These are phyloP conservation scores for Chalcosyrphus nemorum DNA, from an alignment of 2,888 invertebrate genomes.

Conservation along the genomic window DNA sequence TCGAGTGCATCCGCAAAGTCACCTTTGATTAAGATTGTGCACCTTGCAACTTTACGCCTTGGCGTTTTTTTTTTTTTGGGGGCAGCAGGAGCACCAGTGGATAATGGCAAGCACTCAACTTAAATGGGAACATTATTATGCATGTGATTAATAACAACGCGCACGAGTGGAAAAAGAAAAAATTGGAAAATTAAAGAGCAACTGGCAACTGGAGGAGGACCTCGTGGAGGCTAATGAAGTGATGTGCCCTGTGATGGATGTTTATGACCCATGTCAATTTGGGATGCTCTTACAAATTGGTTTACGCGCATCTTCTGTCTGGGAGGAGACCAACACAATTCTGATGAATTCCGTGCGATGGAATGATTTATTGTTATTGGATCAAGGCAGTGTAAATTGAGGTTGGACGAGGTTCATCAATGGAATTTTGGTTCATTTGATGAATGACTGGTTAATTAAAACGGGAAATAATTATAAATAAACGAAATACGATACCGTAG, in stretches of 20 bases:
- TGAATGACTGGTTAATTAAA: background rate
- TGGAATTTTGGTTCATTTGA: background rate
- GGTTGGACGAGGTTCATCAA: background rate
- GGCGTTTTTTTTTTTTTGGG: background rate
- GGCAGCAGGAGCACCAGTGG: background rate
- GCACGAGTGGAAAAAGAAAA: background rate
- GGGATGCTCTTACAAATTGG: conserved; percentile 45
- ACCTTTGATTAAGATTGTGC: conserved; percentile 28
- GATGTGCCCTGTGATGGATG: conserved; percentile 50
- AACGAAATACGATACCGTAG: too few relatives aligned
- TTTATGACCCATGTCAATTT: conserved; percentile 30
- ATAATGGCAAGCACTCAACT: conserved; percentile 12
- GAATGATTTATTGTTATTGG: conserved; percentile 28
- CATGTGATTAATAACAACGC: background rate
- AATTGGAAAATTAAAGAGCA: conserved; percentile 2
- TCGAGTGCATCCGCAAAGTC: conserved; percentile 25
- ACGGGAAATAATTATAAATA: background rate
- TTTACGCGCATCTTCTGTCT: conserved; percentile 1
- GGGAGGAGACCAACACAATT: background rate
- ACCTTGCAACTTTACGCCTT: conserved; percentile 27
- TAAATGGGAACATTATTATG: conserved; percentile 11
- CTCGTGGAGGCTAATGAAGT: conserved; percentile 41
- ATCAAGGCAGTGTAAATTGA: background rate
- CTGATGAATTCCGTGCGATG: background rate
- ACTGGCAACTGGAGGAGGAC: background rate